Percentiles rank a stretch among this genome's conserved stretches.
phyloP scores from a whole-genome alignment of 2,888 invertebrate genomes.

The Rhingia rostrata region DNA sequence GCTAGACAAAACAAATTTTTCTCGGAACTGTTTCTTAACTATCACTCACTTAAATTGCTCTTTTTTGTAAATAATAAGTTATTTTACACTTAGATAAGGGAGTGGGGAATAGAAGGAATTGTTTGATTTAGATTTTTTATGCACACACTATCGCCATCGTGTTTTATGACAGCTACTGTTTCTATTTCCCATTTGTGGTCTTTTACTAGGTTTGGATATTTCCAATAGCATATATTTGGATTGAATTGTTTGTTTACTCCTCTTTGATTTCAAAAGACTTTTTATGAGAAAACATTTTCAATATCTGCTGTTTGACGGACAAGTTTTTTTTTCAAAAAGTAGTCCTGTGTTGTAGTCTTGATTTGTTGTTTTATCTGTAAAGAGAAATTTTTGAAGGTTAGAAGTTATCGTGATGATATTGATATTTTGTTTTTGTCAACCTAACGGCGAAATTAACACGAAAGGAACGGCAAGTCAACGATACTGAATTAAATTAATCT shows the following conservation, averaged over 20 bases:
- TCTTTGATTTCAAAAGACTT: neutral
- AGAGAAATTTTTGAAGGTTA: too few relatives aligned
- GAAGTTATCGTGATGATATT: too few relatives aligned
- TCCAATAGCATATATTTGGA: slow-evolving; percentile 24
- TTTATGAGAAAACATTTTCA: neutral
- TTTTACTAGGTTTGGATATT: neutral
- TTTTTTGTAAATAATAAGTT: neutral
- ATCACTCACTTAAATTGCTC: neutral
- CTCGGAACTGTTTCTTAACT: too few relatives aligned
- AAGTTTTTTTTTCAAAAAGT: neutral
- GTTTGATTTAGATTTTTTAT: neutral
- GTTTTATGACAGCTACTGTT: slow-evolving; percentile 32
- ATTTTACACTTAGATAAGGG: neutral
- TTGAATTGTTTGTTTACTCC: neutral
- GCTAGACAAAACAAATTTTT: too few relatives aligned
- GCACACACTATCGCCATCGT: slow-evolving; percentile 43
- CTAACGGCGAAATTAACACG: too few relatives aligned
- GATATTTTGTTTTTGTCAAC: too few relatives aligned
- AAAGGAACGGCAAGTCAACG: too few relatives aligned
- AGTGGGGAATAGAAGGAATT: neutral
- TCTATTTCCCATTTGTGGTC: slow-evolving; percentile 21
- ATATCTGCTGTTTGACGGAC: neutral
- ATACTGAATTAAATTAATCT: too few relatives aligned
- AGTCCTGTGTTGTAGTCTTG: too few relatives aligned
- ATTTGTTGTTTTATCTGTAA: too few relatives aligned